Conservation (phyloP, 2,888 invertebrate species). For the Drosophila greeni region DNA sequence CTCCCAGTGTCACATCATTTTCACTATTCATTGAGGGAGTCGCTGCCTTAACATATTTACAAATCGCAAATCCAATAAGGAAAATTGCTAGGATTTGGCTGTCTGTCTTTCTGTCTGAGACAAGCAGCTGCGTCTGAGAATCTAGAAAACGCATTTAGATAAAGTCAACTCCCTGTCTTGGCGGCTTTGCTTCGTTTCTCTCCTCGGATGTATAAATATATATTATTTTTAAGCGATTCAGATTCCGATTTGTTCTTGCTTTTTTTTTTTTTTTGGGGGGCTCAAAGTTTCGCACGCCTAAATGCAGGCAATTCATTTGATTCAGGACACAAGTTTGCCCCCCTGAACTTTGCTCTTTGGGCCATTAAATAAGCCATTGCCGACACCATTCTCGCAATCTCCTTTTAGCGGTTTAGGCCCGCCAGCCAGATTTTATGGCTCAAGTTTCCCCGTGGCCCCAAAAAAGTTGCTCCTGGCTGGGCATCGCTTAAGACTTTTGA, state of each 20-base stretch:
- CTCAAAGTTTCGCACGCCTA: constrained; percentile 21
- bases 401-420: constrained; percentile 15
- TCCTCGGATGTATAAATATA: not conserved
- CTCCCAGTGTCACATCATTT: not conserved
- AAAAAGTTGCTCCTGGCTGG: constrained; percentile 8
- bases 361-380: constrained; percentile 31
- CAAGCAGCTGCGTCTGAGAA: constrained; percentile 21
- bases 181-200: too few species aligned
- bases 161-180: constrained; percentile 28
- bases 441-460: constrained; percentile 46
- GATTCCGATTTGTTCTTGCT: constrained; percentile 21
- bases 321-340: constrained; percentile 14
- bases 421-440: constrained; percentile 56
- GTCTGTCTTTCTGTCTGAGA: constrained; percentile 26
- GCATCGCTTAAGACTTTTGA: constrained; percentile 11
- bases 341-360: constrained; percentile 14
- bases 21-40: not conserved
- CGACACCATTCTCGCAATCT: not conserved
- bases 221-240: not conserved
- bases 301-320: constrained; percentile 26
- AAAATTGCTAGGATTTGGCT: constrained; percentile 38
- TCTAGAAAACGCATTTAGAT: constrained; percentile 40
- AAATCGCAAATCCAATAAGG: constrained; percentile 30
- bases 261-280: not conserved
- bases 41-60: constrained; percentile 1